Evolutionary conservation across 1,140 invertebrate genomes (phyloP), one percentile per base, ranked within the genome.

Genomic region (Drosophila asahinai): DNA sequence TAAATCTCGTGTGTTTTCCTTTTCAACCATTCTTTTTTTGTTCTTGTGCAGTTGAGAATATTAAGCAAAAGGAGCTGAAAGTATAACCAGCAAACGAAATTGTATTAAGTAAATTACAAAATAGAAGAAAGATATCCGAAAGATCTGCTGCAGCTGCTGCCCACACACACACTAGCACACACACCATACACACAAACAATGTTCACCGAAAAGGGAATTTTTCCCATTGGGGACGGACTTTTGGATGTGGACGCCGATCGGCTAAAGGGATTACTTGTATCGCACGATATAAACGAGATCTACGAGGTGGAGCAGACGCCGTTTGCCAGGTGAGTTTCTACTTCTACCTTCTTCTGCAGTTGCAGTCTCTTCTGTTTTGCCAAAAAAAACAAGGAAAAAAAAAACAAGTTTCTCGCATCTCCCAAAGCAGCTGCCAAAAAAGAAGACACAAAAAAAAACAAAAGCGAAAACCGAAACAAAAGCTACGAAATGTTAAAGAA

Each of bases 281-380:
- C 94, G 82, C 94, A 95, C 86, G 94, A 95, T 72, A 95, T 96
- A 92, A 94, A 94, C 77, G 94, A 95, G 82, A 94, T 95, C 66
- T 96, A 96, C 93, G 94, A 95, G 91, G 95, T 96, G 81, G 95
- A 96, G 89, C 95, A 95, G 90, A 95, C 95, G 92, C 95, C 95
- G 80, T 95, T 95, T 94, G 95, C 95, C 94, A 95, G 95, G 95
- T 96, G 93, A 91, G 92, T 75, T 78, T 76, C 74, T 64, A 42
- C 58, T 17, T 71, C 66, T 22, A n/a, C 49, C 30, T 22, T 60
- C 38, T 36, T 47, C 54, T 59, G 52, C 52, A 14, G n/a, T 14
- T 33, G 55, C 36, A 58, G 36, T 67, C 17, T 60, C 71, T 59
- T 66, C 19, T 62, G 54, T 40, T 66, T 62, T 79, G 76, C 66